These are phyloP conservation scores for Octodon degus DNA, from an alignment of 2,113 vertebrate species.

Conservation along the genomic window DNA sequence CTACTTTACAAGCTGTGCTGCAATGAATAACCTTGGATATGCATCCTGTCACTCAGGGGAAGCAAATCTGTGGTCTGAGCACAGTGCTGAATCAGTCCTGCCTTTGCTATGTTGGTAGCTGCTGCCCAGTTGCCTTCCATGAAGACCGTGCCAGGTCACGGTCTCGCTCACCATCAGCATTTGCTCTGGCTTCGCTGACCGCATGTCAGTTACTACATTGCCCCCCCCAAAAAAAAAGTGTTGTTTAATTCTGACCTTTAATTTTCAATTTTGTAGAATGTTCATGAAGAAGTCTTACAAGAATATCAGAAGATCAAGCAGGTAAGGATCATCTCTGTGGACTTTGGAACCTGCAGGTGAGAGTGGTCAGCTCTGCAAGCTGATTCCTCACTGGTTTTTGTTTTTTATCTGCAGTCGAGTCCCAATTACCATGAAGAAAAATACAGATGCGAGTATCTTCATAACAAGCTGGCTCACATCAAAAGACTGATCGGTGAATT, in stretches of 20 bases:
- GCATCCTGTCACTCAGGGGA: neutral
- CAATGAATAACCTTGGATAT: neutral
- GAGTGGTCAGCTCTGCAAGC: conserved; percentile 2
- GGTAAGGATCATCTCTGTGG: conserved; percentile 79
- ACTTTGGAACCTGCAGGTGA: neutral
- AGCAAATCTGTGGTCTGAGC: neutral
- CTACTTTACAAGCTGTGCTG: conserved; percentile 11
- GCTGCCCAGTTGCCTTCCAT: conserved; percentile 54
- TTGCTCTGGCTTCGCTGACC: neutral
- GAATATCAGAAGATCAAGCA: conserved; percentile 93
- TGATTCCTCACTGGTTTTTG: conserved; percentile 43
- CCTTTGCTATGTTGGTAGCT: conserved; percentile 38
- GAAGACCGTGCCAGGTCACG: neutral
- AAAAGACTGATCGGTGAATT: conserved; percentile 92
- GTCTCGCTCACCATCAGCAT: neutral
- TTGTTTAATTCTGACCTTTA: conserved; percentile 44
- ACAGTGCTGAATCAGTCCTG: conserved; percentile 60
- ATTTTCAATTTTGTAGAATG: conserved; percentile 85
- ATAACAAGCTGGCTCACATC: conserved; percentile 95
- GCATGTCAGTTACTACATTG: neutral
- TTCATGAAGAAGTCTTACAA: conserved; percentile 92
- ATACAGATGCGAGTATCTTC: conserved; percentile 93
- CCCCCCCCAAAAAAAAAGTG: neutral
- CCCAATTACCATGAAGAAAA: conserved; percentile 93
- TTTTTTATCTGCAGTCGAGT: conserved; percentile 85